These are phyloP conservation scores for Agrilus cyanescens DNA, from an alignment of 2,888 invertebrate species.

Conservation along the genomic window DNA sequence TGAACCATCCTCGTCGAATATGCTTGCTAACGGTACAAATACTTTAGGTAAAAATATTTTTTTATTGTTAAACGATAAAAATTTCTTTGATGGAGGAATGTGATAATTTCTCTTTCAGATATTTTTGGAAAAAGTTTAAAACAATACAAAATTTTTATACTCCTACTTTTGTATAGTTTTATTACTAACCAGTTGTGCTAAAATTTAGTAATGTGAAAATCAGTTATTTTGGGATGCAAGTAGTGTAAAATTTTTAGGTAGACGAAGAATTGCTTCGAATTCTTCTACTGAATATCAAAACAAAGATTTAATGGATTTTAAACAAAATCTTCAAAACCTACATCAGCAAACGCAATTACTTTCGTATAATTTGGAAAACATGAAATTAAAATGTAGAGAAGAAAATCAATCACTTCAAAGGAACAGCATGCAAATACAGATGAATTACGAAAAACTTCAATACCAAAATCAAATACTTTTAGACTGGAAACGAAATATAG, in stretches of 20 bases:
- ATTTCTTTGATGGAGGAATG: too few species aligned
- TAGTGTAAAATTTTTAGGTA: slow-evolving; percentile 2
- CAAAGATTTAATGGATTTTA: too few species aligned
- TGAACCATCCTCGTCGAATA: too few species aligned
- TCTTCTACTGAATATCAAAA: too few species aligned
- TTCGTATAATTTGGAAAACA: slow-evolving; percentile 4
- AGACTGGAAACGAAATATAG: slow-evolving; percentile 41
- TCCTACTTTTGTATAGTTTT: too few species aligned
- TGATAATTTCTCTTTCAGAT: too few species aligned
- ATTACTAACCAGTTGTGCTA: too few species aligned
- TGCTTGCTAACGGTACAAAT: too few species aligned
- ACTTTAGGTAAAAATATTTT: too few species aligned
- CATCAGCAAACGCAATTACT: slow-evolving; percentile 7
- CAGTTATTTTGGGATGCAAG: slow-evolving; percentile 4
- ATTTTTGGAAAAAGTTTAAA: too few species aligned
- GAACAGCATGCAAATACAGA: slow-evolving; percentile 13
- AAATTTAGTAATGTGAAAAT: background rate
- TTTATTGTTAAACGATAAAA: too few species aligned
- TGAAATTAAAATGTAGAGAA: slow-evolving; percentile 11
- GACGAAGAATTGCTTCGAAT: background rate
- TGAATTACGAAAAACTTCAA: slow-evolving; percentile 24
- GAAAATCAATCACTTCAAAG: slow-evolving; percentile 8
- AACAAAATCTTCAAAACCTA: slow-evolving; percentile 1
- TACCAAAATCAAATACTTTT: slow-evolving; percentile 36
- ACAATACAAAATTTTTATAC: too few species aligned